Conservation (phyloP, 2,797 vertebrate genomes). For the Caiman crocodilus region DNA sequence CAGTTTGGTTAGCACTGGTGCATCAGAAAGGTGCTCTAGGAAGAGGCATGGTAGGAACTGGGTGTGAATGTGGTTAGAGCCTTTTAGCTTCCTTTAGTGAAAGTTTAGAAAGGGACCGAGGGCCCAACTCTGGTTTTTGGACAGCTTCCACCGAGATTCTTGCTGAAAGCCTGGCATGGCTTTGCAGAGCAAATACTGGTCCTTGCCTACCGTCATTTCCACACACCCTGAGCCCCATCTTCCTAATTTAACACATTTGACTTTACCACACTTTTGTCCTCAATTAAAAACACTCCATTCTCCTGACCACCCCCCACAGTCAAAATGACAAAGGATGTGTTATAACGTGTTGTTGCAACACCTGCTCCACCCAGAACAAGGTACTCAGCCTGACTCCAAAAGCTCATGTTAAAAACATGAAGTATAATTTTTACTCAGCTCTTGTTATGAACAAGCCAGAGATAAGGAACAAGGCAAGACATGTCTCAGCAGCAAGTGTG, state of each 20-base stretch:
- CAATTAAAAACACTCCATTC: constrained; percentile 3
- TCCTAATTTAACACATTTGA: background rate
- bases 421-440: constrained; percentile 64
- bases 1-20: background rate
- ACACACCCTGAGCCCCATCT: background rate
- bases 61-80: background rate
- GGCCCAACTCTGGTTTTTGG: background rate
- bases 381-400: constrained; percentile 61
- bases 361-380: constrained; percentile 69
- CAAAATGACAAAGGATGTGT: constrained; percentile 64
- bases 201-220: background rate
- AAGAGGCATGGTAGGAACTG: background rate
- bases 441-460: constrained; percentile 68
- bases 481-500: constrained; percentile 45
- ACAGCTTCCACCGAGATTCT: background rate
- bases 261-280: background rate
- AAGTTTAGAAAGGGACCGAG: background rate
- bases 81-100: background rate
- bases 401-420: constrained; percentile 73
- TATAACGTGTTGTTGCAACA: constrained; percentile 72
- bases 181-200: background rate
- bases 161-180: background rate
- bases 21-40: constrained; percentile 38
- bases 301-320: constrained; percentile 60
- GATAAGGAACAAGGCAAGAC: constrained; percentile 66